phyloP scores from a whole-genome alignment of 2,888 invertebrate genomes.

The Thyatira batis region DNA sequence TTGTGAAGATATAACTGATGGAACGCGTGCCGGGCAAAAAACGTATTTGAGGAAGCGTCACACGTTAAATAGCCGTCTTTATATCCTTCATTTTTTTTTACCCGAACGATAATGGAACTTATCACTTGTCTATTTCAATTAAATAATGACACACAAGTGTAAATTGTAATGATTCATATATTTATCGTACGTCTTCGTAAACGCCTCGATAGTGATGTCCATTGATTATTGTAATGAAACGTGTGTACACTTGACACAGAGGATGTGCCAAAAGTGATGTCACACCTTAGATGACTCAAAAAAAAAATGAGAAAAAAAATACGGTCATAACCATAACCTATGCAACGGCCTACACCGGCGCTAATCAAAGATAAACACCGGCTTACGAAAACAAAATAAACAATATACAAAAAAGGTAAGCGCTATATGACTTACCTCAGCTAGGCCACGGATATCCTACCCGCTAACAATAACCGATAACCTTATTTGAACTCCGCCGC shows the following conservation, averaged over 20 bases:
- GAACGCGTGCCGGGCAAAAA: background rate
- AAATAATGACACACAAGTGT: slow-evolving; percentile 13
- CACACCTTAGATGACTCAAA: slow-evolving; percentile 34
- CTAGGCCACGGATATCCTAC: slow-evolving; percentile 63
- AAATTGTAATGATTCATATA: slow-evolving; percentile 16
- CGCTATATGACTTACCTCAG: slow-evolving; percentile 59
- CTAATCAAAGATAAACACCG: slow-evolving; percentile 59
- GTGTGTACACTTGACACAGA: slow-evolving; percentile 1
- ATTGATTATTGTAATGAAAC: slow-evolving; percentile 7
- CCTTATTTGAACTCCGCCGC: slow-evolving; percentile 66
- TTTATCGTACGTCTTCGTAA: slow-evolving; percentile 13
- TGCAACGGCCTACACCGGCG: slow-evolving; percentile 45
- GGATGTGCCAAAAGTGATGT: slow-evolving; percentile 36
- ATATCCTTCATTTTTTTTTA: background rate
- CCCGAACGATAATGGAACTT: background rate
- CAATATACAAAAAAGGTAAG: slow-evolving; percentile 46
- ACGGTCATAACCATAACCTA: slow-evolving; percentile 34
- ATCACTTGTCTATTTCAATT: slow-evolving; percentile 3
- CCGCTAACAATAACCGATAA: slow-evolving; percentile 66
- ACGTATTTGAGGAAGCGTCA: background rate
- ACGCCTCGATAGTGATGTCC: slow-evolving; percentile 10
- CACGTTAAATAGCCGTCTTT: background rate
- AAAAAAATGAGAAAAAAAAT: slow-evolving; percentile 31
- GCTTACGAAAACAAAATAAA: slow-evolving; percentile 32
- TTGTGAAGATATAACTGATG: background rate